These are phyloP conservation scores for Pocillopora meandrina DNA, from an alignment of 92 coral and sea anemone species.

Conservation along the genomic window DNA sequence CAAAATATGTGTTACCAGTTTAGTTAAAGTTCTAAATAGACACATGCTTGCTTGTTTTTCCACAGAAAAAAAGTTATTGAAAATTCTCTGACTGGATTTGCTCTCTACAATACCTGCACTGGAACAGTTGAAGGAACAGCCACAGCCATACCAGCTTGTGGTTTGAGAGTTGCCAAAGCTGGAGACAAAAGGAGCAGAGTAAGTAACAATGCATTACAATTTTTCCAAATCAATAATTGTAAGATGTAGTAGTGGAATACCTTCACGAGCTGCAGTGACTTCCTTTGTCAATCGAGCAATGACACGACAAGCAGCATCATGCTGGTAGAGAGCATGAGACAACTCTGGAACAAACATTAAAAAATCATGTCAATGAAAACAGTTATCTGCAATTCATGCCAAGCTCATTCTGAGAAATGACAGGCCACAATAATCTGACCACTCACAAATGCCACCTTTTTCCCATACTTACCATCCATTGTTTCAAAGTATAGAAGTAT, in stretches of 20 bases:
- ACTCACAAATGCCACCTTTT: not conserved
- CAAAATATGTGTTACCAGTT: not conserved
- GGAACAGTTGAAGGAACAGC: constrained; percentile 55
- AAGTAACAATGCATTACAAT: not conserved
- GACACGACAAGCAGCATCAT: constrained; percentile 99
- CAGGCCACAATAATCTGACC: not conserved
- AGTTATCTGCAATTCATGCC: not conserved
- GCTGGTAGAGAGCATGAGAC: constrained; percentile 97
- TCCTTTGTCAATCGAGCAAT: constrained; percentile 98
- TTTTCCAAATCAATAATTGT: not conserved
- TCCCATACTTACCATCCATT: no score
- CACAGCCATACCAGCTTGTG: constrained; percentile 96
- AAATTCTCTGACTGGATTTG: not conserved
- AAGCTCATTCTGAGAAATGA: not conserved
- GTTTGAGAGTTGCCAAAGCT: constrained; percentile 98
- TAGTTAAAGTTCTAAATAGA: not conserved
- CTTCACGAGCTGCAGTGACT: constrained; percentile 99
- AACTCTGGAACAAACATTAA: constrained; percentile 62
- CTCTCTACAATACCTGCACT: constrained; percentile 44
- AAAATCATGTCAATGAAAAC: no score
- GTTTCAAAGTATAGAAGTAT: not conserved
- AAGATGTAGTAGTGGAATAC: constrained; percentile 28
- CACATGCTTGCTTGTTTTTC: not conserved
- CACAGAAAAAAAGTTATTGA: not conserved
- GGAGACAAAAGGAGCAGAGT: not conserved